Percentiles rank a stretch among this genome's conserved stretches.
Conservation (phyloP, 1,140 invertebrate genomes). For the Chymomyza costata region DNA sequence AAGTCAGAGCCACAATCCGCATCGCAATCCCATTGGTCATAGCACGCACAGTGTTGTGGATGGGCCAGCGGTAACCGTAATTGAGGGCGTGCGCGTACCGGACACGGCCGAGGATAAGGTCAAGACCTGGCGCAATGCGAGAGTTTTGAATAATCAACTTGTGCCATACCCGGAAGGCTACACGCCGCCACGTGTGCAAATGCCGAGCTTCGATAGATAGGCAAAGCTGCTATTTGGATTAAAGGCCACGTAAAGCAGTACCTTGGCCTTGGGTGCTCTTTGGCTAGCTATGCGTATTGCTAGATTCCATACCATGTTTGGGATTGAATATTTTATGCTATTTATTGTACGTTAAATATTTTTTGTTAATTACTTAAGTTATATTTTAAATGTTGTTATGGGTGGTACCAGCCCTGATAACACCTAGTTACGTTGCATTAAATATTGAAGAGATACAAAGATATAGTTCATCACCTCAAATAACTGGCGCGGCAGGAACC, state of each 20-base stretch:
- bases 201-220: conserved; percentile 69
- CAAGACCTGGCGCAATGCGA: conserved; percentile 88
- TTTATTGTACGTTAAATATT: conserved; percentile 64
- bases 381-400: conserved; percentile 24
- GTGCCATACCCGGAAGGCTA: conserved; percentile 82
- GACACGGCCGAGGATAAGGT: conserved; percentile 87
- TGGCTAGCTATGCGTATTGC: conserved; percentile 5
- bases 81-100: conserved; percentile 87
- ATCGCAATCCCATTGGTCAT: conserved; percentile 56
- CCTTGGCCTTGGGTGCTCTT: conserved; percentile 20
- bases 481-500: too few species aligned
- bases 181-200: conserved; percentile 78
- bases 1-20: conserved; percentile 23
- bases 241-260: too few species aligned
- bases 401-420: too few species aligned
- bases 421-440: conserved; percentile 36
- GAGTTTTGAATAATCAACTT: conserved; percentile 88
- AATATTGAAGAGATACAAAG: conserved; percentile 31
- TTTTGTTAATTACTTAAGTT: conserved; percentile 61
- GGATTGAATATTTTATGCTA: conserved; percentile 28
- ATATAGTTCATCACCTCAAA: conserved; percentile 18
- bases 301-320: background rate
- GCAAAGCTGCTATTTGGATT: conserved; percentile 19
- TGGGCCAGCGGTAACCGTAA: conserved; percentile 77
- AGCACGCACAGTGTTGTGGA: conserved; percentile 60